Evolutionary conservation across 2,113 vertebrate species (phyloP).

Genomic region (Pao palembangensis): DNA sequence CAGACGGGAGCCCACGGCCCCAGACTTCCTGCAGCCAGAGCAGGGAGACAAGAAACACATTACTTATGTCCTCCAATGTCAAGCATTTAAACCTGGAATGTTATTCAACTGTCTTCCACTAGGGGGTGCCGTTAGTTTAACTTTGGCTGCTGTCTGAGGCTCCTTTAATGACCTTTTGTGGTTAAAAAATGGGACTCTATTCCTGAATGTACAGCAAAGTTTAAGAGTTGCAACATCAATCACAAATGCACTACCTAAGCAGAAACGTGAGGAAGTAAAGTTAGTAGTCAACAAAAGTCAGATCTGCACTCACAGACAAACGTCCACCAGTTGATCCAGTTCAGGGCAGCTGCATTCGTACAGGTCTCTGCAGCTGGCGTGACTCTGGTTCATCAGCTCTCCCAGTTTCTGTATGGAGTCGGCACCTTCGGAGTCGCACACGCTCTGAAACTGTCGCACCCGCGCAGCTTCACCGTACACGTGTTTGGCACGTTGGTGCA

Average conservation of each 20-base stretch:
- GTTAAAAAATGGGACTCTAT: too few relatives aligned
- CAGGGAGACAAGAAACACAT: constrained; percentile 29
- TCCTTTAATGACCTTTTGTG: too few relatives aligned
- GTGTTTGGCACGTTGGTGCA: constrained; percentile 89
- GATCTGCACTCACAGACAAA: constrained; percentile 85
- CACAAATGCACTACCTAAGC: too few relatives aligned
- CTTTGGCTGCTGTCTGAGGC: too few relatives aligned
- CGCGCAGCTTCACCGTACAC: constrained; percentile 90
- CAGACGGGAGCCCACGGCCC: constrained; percentile 89
- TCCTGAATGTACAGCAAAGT: too few relatives aligned
- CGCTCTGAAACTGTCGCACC: constrained; percentile 84
- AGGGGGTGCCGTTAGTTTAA: too few relatives aligned
- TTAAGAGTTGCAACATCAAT: too few relatives aligned
- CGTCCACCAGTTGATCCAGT: constrained; percentile 89
- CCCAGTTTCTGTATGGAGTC: constrained; percentile 80
- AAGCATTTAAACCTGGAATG: too few relatives aligned
- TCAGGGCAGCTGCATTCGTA: constrained; percentile 95
- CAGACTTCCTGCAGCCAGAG: constrained; percentile 79
- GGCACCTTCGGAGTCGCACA: constrained; percentile 79
- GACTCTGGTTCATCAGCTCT: constrained; percentile 92
- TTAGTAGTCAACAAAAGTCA: background rate
- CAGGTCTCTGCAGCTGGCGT: constrained; percentile 89
- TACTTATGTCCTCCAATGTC: background rate
- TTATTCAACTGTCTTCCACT: too few relatives aligned
- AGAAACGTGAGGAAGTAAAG: background rate